Evolutionary conservation across 2,888 invertebrate species (phyloP).

Genomic region (Ophion costatus): DNA sequence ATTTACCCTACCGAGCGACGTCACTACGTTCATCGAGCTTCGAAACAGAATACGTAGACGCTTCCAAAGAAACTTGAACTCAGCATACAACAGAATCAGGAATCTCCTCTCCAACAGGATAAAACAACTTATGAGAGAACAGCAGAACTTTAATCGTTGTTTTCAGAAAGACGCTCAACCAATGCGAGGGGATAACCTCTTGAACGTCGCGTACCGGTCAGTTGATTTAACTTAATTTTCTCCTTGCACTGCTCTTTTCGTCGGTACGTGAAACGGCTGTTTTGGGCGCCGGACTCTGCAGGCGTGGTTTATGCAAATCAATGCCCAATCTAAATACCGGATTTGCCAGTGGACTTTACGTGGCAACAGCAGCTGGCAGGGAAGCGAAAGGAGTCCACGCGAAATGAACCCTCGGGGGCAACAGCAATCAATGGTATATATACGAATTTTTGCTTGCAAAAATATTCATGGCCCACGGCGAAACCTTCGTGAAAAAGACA

Average conservation of each 20-base stretch:
- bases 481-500: conserved; percentile 80
- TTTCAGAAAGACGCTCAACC: background rate
- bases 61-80: no score
- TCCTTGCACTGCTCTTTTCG: background rate
- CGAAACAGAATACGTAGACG: no score
- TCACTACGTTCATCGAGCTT: no score
- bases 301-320: conserved; percentile 5
- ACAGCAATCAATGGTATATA: conserved; percentile 85
- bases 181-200: background rate
- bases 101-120: no score
- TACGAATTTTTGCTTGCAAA: conserved; percentile 86
- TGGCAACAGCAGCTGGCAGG: conserved; percentile 92
- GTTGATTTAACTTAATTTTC: background rate
- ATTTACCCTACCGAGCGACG: no score
- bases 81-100: no score
- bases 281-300: background rate
- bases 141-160: background rate
- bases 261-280: conserved; percentile 12
- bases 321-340: conserved; percentile 64
- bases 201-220: background rate
- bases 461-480: conserved; percentile 83
- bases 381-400: conserved; percentile 85
- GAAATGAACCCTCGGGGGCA: conserved; percentile 82
- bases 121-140: background rate
- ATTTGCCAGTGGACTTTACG: conserved; percentile 73